A percentile compares a stretch with the other conserved stretches of the same genome.
Conservation (phyloP, 2,797 vertebrate genomes). For the Ctenosaura bakeri region DNA sequence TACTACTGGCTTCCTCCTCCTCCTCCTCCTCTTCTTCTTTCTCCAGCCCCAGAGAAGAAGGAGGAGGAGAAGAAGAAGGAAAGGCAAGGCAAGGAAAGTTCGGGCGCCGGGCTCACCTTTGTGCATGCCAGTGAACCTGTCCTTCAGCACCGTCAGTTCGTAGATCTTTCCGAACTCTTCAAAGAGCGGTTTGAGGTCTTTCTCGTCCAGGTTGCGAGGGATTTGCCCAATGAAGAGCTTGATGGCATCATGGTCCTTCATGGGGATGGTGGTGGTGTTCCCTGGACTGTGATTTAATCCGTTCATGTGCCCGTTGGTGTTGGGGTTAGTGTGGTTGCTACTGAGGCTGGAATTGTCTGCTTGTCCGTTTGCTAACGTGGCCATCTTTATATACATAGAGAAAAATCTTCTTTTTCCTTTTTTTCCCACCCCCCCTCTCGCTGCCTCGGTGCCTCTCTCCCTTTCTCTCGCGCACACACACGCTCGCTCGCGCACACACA, state of each 20-base stretch:
- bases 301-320: conserved; percentile 97
- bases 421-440: conserved; percentile 50
- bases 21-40: conserved; percentile 25
- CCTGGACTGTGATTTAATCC: conserved; percentile 99
- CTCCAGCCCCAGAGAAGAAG: conserved; percentile 58
- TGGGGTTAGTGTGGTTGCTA: conserved; percentile 90
- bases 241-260: conserved; percentile 99
- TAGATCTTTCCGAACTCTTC: conserved; percentile 99
- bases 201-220: conserved; percentile 99
- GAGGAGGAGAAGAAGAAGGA: neutral
- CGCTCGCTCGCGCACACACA: neutral
- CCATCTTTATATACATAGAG: conserved; percentile 95
- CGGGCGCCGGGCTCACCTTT: conserved; percentile 88
- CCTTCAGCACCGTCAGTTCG: conserved; percentile 99
- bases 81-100: too few species aligned
- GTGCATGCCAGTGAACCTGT: conserved; percentile 99
- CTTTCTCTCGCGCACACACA: conserved; percentile 64
- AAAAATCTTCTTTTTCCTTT: conserved; percentile 70
- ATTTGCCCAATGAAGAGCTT: conserved; percentile 99
- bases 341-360: conserved; percentile 94
- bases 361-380: conserved; percentile 99
- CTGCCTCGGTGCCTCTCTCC: conserved; percentile 34
- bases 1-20: conserved; percentile 29
- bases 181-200: conserved; percentile 99
- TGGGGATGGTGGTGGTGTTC: conserved; percentile 97